Base-by-base conservation (phyloP, 1,140 invertebrate genomes). In the Lordiphosa mommai region DNA sequence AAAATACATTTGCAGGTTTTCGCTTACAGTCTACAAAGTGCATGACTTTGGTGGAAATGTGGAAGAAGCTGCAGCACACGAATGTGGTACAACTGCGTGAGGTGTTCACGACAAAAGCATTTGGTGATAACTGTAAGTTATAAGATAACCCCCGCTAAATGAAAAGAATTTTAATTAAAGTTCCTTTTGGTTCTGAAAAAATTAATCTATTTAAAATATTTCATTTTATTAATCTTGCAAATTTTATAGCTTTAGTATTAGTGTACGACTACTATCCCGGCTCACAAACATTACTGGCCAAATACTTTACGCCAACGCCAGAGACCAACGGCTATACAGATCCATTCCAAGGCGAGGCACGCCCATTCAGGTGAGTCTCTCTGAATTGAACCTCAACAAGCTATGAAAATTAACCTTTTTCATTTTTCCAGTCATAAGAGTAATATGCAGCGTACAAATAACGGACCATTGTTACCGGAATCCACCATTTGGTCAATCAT, bases 191-290 rank as follows among this genome's bases (percentile, higher is more conserved):
- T n/a, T n/a, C n/a, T n/a, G n/a, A n/a, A n/a, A n/a, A n/a, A n/a
- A n/a, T n/a, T 16, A 7, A 10, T 48, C 33, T 34, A 9, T 49
- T 37, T 37, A 34, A 34, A 10, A 10, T 37, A 16, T 9, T 16
- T 9, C 5, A 9, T 38, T 52, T 30, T 38, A 7, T 34, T 6
- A 38, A 7, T 34, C 4, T 12, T n/a, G n/a, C 13, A 2, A 10
- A 8, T 2, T 2, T 3, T 20, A 36, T 92, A 98, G 97, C 98
- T 44, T 93, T 99, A 90, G 93, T 99, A 67, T 96, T 99, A 91
- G 96, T 98, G 41, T 99, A 98, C 89, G 97, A 99, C 88, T 99
- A 96, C 89, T 96, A 97, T 91, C 95, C 98, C 20, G 94, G 94
- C 23, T 95, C 96, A 40, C 94, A 96, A 74, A 98, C 96, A 0